A percentile compares a stretch with the other conserved stretches of the same genome.
Conservation (phyloP, 2,888 invertebrate genomes). For the Stegophylla sp. region DNA sequence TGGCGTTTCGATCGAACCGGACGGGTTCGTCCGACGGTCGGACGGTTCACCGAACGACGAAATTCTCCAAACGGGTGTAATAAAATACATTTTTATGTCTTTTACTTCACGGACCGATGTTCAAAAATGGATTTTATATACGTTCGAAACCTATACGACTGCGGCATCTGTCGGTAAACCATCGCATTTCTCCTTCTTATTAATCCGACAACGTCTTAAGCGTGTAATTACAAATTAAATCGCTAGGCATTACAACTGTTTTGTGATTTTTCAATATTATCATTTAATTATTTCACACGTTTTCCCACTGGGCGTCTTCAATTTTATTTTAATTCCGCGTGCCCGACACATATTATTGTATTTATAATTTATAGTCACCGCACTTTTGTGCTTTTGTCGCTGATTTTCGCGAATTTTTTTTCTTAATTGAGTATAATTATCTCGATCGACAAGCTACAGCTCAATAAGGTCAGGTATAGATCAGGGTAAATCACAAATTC, state of each 20-base stretch:
- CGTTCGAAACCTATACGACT: background rate
- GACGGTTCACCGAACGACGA: background rate
- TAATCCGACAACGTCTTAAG: background rate
- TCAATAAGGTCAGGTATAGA: too few species aligned
- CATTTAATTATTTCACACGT: background rate
- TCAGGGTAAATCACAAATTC: too few species aligned
- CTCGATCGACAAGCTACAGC: too few species aligned
- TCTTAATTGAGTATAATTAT: too few species aligned
- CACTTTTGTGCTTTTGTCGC: too few species aligned
- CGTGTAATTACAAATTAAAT: constrained; percentile 37
- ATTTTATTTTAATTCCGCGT: too few species aligned
- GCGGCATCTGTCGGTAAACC: constrained; percentile 37
- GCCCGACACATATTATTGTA: too few species aligned
- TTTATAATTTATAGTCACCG: too few species aligned
- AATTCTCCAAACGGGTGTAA: background rate
- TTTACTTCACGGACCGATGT: too few species aligned
- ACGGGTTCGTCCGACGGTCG: background rate
- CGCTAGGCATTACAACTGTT: constrained; percentile 34
- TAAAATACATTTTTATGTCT: background rate
- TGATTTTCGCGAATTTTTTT: too few species aligned
- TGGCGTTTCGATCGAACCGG: constrained; percentile 29
- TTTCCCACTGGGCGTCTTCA: too few species aligned
- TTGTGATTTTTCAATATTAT: constrained; percentile 12
- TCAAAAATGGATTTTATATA: too few species aligned
- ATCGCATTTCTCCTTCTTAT: background rate